phyloP scores from a whole-genome alignment of 2,113 vertebrate genomes.

The Oxygymnocypris stewartii region DNA sequence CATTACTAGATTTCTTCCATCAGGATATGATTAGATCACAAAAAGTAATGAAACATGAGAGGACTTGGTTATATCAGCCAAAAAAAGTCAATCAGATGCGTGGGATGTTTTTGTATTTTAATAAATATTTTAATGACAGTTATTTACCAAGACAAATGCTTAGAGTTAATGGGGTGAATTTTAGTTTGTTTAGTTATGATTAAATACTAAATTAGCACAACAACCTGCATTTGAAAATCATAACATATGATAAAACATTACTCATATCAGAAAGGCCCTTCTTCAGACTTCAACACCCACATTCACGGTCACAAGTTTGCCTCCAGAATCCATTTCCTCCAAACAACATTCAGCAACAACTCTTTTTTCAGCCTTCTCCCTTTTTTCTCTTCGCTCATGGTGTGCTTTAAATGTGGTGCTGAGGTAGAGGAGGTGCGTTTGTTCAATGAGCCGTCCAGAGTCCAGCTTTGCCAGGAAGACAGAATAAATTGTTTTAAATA shows the following conservation, averaged over 20 bases:
- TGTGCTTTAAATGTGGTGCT: slow-evolving; percentile 64
- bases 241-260: background rate
- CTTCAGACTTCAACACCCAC: slow-evolving; percentile 63
- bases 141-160: background rate
- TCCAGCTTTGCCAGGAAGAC: slow-evolving; percentile 67
- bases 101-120: background rate
- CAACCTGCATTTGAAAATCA: background rate
- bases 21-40: background rate
- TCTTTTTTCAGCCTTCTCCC: slow-evolving; percentile 9
- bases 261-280: background rate
- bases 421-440: slow-evolving; percentile 67
- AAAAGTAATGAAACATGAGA: background rate
- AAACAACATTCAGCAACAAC: slow-evolving; percentile 50
- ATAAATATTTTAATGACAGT: background rate
- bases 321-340: slow-evolving; percentile 63
- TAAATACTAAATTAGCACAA: background rate
- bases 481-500: slow-evolving; percentile 68
- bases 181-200: background rate
- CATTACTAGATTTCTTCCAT: background rate
- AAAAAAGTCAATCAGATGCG: too few relatives aligned
- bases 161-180: background rate
- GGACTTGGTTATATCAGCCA: background rate
- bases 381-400: slow-evolving; percentile 61
- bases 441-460: slow-evolving; percentile 73
- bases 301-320: slow-evolving; percentile 58